Evolutionary conservation across 2,113 vertebrate genomes (phyloP).

Genomic region (Terrapene triunguis): DNA sequence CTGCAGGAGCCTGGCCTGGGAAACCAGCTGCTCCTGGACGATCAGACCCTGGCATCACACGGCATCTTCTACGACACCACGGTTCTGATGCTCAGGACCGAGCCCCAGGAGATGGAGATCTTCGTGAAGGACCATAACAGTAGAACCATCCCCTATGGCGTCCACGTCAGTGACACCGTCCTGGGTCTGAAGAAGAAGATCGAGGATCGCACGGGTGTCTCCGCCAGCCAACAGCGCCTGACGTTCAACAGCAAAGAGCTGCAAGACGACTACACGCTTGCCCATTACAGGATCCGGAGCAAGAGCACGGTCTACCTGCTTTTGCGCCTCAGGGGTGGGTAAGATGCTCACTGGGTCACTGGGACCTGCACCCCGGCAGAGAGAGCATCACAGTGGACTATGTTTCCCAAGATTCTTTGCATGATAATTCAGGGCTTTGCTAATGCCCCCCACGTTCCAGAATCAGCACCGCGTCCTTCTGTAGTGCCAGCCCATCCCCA

Average conservation of each 20-base stretch:
- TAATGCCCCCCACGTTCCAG: neutral
- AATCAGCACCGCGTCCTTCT: neutral
- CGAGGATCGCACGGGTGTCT: neutral
- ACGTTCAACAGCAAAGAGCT: neutral
- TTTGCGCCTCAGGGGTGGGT: neutral
- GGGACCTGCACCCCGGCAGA: neutral
- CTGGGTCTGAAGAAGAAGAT: slow-evolving; percentile 18
- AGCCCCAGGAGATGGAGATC: slow-evolving; percentile 13
- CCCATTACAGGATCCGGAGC: slow-evolving; percentile 21
- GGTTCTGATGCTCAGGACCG: neutral
- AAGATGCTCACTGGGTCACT: too few species aligned
- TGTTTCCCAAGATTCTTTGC: neutral
- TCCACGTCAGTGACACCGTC: neutral
- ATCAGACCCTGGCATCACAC: neutral
- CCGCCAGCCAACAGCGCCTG: neutral
- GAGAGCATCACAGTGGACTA: neutral
- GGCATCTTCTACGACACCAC: slow-evolving; percentile 44
- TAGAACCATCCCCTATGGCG: neutral
- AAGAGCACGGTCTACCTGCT: slow-evolving; percentile 12
- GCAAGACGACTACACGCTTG: neutral
- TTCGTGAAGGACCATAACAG: neutral
- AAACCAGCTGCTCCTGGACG: neutral
- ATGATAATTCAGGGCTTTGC: neutral
- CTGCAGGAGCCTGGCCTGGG: neutral
- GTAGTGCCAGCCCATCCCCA: too few species aligned